Evolutionary conservation across 2,797 vertebrate species (phyloP).

Genomic region (Dendrocincla tyrannina): DNA sequence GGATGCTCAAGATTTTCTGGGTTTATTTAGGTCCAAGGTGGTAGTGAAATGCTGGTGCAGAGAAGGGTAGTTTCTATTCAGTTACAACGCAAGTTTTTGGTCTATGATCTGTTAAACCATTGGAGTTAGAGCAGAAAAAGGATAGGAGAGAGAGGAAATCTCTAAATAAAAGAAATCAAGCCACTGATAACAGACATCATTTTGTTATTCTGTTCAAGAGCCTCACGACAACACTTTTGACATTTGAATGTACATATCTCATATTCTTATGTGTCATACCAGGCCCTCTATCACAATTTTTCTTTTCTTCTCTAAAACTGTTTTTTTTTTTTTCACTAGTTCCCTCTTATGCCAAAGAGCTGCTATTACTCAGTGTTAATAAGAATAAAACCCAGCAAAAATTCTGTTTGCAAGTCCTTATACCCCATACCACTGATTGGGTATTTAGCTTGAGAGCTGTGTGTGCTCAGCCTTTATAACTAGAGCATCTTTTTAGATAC

Average conservation of each 20-base stretch:
- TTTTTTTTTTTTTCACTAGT: not conserved
- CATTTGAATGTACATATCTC: not conserved
- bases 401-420: not conserved
- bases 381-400: not conserved
- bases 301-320: not conserved
- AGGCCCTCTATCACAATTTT: not conserved
- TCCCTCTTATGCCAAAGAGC: not conserved
- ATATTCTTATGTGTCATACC: not conserved
- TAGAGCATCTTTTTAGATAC: not conserved
- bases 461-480: not conserved
- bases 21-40: not conserved
- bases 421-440: not conserved
- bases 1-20: not conserved
- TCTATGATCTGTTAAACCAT: not conserved
- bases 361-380: not conserved
- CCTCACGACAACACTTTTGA: not conserved
- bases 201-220: not conserved
- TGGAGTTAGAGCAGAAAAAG: not conserved
- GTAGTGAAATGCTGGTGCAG: not conserved
- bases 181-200: not conserved
- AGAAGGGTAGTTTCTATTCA: not conserved
- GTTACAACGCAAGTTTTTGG: not conserved
- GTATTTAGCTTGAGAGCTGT: not conserved
- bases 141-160: not conserved
- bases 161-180: not conserved